Conservation (phyloP, 2,888 invertebrate species). For the Aleiodes alternator region DNA sequence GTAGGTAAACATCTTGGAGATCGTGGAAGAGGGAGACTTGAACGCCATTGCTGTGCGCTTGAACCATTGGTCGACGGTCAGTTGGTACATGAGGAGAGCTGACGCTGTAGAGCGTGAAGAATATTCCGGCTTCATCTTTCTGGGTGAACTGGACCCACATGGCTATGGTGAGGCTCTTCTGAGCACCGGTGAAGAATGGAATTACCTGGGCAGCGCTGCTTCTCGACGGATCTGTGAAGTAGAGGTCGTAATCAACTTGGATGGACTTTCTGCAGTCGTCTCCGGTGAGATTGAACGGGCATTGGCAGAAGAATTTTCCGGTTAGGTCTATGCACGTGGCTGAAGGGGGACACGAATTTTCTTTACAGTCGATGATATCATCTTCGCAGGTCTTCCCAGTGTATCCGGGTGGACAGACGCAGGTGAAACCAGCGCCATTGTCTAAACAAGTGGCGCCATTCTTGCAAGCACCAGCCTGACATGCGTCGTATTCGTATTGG, state of each 20-base stretch:
- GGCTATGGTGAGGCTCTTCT: constrained; percentile 89
- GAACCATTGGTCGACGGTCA: constrained; percentile 88
- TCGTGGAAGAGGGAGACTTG: constrained; percentile 93
- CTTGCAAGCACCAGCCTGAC: constrained; percentile 91
- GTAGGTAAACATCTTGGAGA: constrained; percentile 91
- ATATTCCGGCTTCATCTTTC: constrained; percentile 93
- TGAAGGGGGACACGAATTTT: constrained; percentile 95
- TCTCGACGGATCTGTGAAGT: constrained; percentile 93
- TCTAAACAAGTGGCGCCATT: constrained; percentile 96
- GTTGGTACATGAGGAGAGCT: constrained; percentile 87
- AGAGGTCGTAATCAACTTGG: constrained; percentile 97
- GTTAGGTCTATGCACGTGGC: constrained; percentile 94
- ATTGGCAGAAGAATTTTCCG: constrained; percentile 95
- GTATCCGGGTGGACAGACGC: constrained; percentile 89
- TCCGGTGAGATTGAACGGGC: constrained; percentile 97
- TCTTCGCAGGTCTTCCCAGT: constrained; percentile 91
- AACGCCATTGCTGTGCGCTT: constrained; percentile 95
- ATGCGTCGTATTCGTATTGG: constrained; percentile 95
- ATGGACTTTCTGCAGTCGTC: constrained; percentile 98
- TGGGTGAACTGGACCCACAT: constrained; percentile 98
- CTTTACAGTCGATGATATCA: constrained; percentile 93
- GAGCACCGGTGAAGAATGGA: constrained; percentile 88
- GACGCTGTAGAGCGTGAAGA: constrained; percentile 94
- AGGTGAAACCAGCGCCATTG: constrained; percentile 89
- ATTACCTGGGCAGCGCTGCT: constrained; percentile 95